Evolutionary conservation across 2,113 vertebrate species (phyloP).

Genomic region (Chelonoidis abingdonii): DNA sequence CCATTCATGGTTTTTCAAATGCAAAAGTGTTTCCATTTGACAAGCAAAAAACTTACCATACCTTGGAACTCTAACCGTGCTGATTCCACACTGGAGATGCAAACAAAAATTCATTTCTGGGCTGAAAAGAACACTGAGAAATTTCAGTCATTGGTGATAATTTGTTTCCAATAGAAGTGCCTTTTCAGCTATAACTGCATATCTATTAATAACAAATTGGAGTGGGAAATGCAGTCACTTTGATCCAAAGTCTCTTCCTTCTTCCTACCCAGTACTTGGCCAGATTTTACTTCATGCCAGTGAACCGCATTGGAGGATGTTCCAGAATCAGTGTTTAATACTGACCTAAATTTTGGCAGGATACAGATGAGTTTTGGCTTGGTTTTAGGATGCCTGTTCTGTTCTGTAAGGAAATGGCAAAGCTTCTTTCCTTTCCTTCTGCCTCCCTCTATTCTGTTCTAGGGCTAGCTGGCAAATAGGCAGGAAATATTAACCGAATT

Average conservation of each 20-base stretch:
- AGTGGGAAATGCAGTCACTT: background rate
- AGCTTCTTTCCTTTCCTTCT: background rate
- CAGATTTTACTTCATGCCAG: background rate
- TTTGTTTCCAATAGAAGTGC: background rate
- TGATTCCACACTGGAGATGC: background rate
- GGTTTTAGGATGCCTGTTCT: background rate
- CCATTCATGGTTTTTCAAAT: slow-evolving; percentile 49
- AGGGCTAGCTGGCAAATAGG: slow-evolving; percentile 1
- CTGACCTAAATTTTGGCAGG: slow-evolving; percentile 42
- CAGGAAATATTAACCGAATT: slow-evolving; percentile 33
- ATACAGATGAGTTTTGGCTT: background rate
- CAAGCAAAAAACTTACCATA: background rate
- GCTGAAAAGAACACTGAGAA: background rate
- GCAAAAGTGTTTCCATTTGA: slow-evolving; percentile 42
- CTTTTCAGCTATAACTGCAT: background rate
- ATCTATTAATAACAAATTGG: background rate
- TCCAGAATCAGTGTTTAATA: background rate
- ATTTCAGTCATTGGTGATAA: background rate
- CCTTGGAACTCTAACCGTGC: background rate
- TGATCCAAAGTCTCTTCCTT: background rate
- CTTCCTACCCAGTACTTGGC: background rate
- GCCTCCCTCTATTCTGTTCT: background rate
- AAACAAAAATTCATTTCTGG: background rate
- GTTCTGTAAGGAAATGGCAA: slow-evolving; percentile 42
- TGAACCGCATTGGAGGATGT: background rate